phyloP scores from a whole-genome alignment of 2,888 invertebrate species.

The Euplexia lucipara region DNA sequence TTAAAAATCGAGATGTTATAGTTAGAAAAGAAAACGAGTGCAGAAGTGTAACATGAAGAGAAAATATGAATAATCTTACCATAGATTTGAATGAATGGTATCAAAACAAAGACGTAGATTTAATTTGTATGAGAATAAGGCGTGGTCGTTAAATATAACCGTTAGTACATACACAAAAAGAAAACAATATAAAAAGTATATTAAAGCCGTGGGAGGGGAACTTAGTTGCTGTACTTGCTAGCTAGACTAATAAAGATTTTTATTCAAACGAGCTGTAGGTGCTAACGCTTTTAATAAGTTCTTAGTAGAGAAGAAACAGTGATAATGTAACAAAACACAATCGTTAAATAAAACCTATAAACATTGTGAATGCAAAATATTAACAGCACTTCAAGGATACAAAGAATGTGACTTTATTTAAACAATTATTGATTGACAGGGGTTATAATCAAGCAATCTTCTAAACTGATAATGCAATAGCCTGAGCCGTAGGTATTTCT shows the following conservation, averaged over 20 bases:
- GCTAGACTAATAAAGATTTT: conserved; percentile 36
- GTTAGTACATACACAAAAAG: conserved; percentile 75
- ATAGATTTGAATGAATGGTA: conserved; percentile 58
- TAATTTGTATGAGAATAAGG: conserved; percentile 63
- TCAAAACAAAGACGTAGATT: conserved; percentile 57
- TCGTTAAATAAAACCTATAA: conserved; percentile 7
- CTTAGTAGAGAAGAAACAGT: not conserved
- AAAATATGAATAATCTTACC: conserved; percentile 64
- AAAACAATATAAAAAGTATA: conserved; percentile 67
- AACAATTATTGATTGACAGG: conserved; percentile 55
- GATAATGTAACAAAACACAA: conserved; percentile 9
- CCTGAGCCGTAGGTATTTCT: conserved; percentile 25
- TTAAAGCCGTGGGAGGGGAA: conserved; percentile 75
- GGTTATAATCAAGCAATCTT: conserved; percentile 22
- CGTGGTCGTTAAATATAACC: conserved; percentile 66
- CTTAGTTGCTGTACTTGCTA: conserved; percentile 58
- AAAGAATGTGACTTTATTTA: conserved; percentile 43
- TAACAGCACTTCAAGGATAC: conserved; percentile 16
- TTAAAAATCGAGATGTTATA: conserved; percentile 51
- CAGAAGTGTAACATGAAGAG: conserved; percentile 57
- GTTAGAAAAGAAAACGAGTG: conserved; percentile 54
- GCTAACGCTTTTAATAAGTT: not conserved
- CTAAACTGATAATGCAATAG: conserved; percentile 34
- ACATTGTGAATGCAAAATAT: conserved; percentile 14
- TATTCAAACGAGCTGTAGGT: not conserved